A percentile compares a stretch with the other conserved stretches of the same genome.
These are phyloP conservation scores for Riparia riparia DNA, from an alignment of 2,113 vertebrate genomes.

Conservation along the genomic window DNA sequence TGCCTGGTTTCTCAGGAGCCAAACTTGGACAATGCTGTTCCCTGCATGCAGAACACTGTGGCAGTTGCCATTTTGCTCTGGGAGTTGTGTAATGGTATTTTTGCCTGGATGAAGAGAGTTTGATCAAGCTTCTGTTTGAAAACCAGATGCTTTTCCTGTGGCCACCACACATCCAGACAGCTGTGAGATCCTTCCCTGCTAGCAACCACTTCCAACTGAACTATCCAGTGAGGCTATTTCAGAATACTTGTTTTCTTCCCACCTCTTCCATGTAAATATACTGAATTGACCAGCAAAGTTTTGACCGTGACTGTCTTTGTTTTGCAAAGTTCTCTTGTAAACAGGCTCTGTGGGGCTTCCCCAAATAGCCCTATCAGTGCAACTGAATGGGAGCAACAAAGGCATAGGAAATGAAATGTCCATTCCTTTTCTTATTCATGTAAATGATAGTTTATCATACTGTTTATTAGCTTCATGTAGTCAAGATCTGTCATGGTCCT, in stretches of 20 bases:
- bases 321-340: slow-evolving; percentile 79
- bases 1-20: background rate
- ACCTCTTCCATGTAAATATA: slow-evolving; percentile 64
- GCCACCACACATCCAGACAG: background rate
- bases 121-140: background rate
- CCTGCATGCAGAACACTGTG: background rate
- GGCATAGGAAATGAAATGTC: slow-evolving; percentile 73
- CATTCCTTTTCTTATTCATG: slow-evolving; percentile 70
- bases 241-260: background rate
- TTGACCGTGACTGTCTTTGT: slow-evolving; percentile 80
- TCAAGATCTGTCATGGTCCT: slow-evolving; percentile 13
- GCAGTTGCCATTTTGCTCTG: background rate
- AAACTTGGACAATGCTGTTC: background rate
- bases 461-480: slow-evolving; percentile 52
- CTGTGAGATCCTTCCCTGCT: background rate
- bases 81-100: background rate
- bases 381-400: slow-evolving; percentile 70
- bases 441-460: slow-evolving; percentile 69
- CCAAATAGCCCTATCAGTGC: slow-evolving; percentile 63
- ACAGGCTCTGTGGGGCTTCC: slow-evolving; percentile 66
- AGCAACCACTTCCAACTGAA: background rate
- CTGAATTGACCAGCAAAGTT: slow-evolving; percentile 73
- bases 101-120: background rate
- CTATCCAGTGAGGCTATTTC: background rate
- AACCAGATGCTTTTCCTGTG: background rate